phyloP scores from a whole-genome alignment of 92 coral and sea anemone species.

The Metridium senile region DNA sequence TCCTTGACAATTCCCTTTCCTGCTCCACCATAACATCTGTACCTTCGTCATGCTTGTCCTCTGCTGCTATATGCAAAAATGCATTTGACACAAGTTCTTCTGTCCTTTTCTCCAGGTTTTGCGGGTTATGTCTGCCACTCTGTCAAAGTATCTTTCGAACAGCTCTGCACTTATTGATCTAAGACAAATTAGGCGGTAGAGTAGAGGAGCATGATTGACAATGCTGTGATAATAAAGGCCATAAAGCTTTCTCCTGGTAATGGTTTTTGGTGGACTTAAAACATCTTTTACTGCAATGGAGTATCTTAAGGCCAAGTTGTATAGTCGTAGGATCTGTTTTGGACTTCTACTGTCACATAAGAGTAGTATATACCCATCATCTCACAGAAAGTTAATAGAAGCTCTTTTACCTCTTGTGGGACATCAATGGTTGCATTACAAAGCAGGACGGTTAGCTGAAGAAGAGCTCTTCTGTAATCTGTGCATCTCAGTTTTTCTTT shows the following conservation, averaged over 20 bases:
- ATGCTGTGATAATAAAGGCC: constrained; percentile 45
- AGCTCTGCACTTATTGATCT: constrained; percentile 43
- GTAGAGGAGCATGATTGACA: constrained; percentile 48
- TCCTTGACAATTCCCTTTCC: constrained; percentile 27
- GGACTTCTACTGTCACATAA: constrained; percentile 26
- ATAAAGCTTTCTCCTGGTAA: constrained; percentile 28
- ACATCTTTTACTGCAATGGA: constrained; percentile 16
- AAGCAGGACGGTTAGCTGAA: constrained; percentile 22
- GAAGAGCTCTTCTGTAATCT: constrained; percentile 38
- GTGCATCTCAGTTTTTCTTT: constrained; percentile 39
- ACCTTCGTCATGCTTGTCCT: constrained; percentile 15
- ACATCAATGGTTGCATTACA: constrained; percentile 7
- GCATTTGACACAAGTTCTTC: constrained; percentile 43
- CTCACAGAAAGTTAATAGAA: constrained; percentile 35
- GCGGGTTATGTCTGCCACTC: constrained; percentile 39
- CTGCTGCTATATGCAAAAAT: constrained; percentile 32
- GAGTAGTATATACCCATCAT: constrained; percentile 39
- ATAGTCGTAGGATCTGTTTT: constrained; percentile 12
- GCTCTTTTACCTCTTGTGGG: constrained; percentile 19
- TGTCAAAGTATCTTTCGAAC: constrained; percentile 43
- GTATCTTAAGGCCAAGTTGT: constrained; percentile 35
- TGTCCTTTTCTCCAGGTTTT: constrained; percentile 41
- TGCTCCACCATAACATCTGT: constrained; percentile 18
- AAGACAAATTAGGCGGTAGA: constrained; percentile 44
- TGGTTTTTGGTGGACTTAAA: constrained; percentile 35